Base-by-base conservation (phyloP, 2,888 invertebrate species). In the Drosophila affinis region DNA sequence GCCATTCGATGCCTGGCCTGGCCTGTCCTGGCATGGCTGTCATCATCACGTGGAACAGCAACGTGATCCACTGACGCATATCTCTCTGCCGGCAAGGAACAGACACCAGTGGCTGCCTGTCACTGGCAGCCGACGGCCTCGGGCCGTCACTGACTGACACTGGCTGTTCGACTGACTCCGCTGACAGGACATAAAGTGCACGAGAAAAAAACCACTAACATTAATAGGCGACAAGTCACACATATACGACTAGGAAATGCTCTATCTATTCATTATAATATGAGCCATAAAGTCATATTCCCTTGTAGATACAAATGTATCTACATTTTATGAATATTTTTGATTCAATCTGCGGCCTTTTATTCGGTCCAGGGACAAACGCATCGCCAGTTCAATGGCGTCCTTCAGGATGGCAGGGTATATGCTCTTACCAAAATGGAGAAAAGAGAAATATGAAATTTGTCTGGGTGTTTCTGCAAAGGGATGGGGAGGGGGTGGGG, bases 31-130 rank as follows among this genome's bases (percentile, higher is more conserved):
- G 77, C 71, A 58, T 75, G 65, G 70, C 87, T 57, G 87, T 88
- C 82, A 81, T 79, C 87, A 81, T 87, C 83, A 84, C 83, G 89
- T 88, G 89, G 76, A 84, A 53, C 75, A 73, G 87, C 83, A 84
- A 84, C 88, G 83, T 84, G 83, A 79, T 77, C 86, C 72, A 69
- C 81, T 88, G 88, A 88, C 88, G 87, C 81, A 84, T 70, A 51
- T 46, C 78, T 70, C 87, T 83, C 65, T 87, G 85, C 87, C 81
- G 81, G 39, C 14, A 14, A 14, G 81, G 39, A 39, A 14, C 39
- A 14, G 39, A 39, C 39, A 39, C 39, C 83, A 83, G 71, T 72
- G 65, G 57, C 61, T 70, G 77, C 62, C 72, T 83, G 88, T 74
- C 88, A 87, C 62, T 63, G 87, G 64, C 82, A 83, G 87, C 51